A percentile compares a stretch with the other conserved stretches of the same genome.
phyloP scores from a whole-genome alignment of 2,113 vertebrate genomes.

The Acanthochromis polyacanthus region DNA sequence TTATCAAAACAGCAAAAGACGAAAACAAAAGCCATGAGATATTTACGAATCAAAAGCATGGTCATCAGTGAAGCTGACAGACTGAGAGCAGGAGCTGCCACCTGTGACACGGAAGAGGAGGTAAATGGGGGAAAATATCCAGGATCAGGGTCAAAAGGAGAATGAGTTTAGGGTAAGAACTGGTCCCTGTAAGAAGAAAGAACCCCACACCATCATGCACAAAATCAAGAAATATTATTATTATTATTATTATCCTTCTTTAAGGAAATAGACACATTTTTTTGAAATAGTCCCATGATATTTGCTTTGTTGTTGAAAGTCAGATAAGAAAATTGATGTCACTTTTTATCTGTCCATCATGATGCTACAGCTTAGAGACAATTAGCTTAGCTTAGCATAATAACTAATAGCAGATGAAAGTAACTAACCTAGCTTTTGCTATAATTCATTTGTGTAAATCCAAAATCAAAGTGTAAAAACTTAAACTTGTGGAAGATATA shows the following conservation, averaged over 20 bases:
- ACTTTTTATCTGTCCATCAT: not conserved
- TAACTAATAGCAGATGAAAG: no score
- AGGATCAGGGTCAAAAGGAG: slow-evolving; percentile 19
- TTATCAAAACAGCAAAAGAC: slow-evolving; percentile 43
- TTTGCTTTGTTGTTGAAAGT: not conserved
- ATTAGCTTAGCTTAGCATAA: no score
- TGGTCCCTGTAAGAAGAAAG: not conserved
- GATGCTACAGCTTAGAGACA: not conserved
- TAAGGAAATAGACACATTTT: slow-evolving; percentile 5
- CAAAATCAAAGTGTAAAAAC: not conserved
- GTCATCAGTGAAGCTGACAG: slow-evolving; percentile 17
- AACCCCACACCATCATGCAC: slow-evolving; percentile 22
- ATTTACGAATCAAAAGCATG: not conserved
- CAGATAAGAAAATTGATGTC: not conserved
- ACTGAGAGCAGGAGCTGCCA: slow-evolving; percentile 29
- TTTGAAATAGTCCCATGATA: not conserved
- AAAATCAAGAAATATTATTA: not conserved
- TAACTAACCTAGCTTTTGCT: no score
- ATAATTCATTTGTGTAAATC: not conserved
- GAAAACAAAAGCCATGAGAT: slow-evolving; percentile 28
- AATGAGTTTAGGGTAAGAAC: slow-evolving; percentile 7
- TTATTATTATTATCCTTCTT: not conserved
- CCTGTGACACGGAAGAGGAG: slow-evolving; percentile 46
- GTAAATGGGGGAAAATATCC: not conserved
- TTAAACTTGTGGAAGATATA: not conserved